Conservation (phyloP, 2,113 vertebrate genomes). For the Lampris incognitus region DNA sequence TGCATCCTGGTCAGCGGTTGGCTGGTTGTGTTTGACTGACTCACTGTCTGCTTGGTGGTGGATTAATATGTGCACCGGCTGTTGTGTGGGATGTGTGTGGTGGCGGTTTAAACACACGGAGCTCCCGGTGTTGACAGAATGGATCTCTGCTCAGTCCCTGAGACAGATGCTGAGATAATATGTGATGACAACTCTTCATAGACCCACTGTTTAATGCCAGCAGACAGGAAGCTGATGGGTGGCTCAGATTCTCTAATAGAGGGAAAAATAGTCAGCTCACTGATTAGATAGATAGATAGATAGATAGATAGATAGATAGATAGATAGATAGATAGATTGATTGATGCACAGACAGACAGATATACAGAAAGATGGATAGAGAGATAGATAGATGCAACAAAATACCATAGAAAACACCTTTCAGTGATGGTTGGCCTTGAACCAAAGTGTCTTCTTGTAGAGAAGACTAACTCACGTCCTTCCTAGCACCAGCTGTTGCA, state of each 20-base stretch:
- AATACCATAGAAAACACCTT: too few relatives aligned
- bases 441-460: too few relatives aligned
- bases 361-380: too few relatives aligned
- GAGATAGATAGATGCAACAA: too few relatives aligned
- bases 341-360: too few relatives aligned
- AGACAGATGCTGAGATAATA: conserved; percentile 72
- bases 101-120: conserved; percentile 53
- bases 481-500: too few relatives aligned
- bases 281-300: too few relatives aligned
- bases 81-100: conserved; percentile 67
- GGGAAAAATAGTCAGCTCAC: too few relatives aligned
- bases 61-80: conserved; percentile 48
- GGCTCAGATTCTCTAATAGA: neutral
- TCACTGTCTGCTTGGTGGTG: conserved; percentile 39
- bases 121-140: conserved; percentile 50
- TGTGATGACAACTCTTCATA: conserved; percentile 39
- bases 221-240: conserved; percentile 37
- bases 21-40: neutral
- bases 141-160: conserved; percentile 53
- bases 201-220: conserved; percentile 36
- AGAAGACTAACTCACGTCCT: too few relatives aligned
- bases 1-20: conserved; percentile 3
- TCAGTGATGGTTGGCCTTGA: too few relatives aligned
- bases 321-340: too few relatives aligned
- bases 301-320: too few relatives aligned